Base-by-base conservation (phyloP, 2,113 vertebrate species). In the Cyanoramphus novaezelandiae region DNA sequence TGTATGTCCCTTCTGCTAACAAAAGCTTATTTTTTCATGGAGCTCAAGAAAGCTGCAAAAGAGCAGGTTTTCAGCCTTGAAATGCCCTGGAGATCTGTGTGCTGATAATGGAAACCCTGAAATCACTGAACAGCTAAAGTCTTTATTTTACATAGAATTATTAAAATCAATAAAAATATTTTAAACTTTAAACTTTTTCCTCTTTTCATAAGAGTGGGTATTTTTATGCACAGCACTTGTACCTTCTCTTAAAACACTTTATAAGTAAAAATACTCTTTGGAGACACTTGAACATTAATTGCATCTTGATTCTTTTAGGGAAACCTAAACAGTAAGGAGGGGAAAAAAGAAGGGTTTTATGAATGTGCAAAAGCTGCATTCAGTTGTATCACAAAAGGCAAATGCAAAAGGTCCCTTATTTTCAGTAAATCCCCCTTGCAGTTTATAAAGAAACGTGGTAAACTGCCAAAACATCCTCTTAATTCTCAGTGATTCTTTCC, bases 31-130 rank as follows among this genome's bases (percentile, higher is more conserved):
- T 91, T 93, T 92, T 91, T 52, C 25, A 7, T 21, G 3, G 53
- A 92, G 63, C 87, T 94, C 71, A 94, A 63, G 70, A 94, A 41
- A 39, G 39, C 44, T 65, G 91, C 70, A 95, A 85, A 97, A 91
- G 82, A 82, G 63, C 10, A 59, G 35, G 13, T 70, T 80, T 83
- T 55, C 85, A 94, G 82, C 46, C 71, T 49, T 64, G 82, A 92
- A 88, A 82, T 80, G 85, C 85, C 75, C 71, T 65, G 47, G 63
- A 88, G 82, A 77, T 90, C 70, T 77, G 10, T 88, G 44, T 71
- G 59, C 63, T 91, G 5, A 31, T 64, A 65, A 72, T 55, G 82
- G 70, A 79, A 79, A 24, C 44, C 21, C 39, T 82, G 60, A 91
- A 69, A 46, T 90, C 63, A 70, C 44, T 72, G 65, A 89, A 79